Percentiles rank a stretch among this genome's conserved stretches.
Evolutionary conservation across 2,797 vertebrate genomes (phyloP).

Genomic region (Pangasius krempfi): DNA sequence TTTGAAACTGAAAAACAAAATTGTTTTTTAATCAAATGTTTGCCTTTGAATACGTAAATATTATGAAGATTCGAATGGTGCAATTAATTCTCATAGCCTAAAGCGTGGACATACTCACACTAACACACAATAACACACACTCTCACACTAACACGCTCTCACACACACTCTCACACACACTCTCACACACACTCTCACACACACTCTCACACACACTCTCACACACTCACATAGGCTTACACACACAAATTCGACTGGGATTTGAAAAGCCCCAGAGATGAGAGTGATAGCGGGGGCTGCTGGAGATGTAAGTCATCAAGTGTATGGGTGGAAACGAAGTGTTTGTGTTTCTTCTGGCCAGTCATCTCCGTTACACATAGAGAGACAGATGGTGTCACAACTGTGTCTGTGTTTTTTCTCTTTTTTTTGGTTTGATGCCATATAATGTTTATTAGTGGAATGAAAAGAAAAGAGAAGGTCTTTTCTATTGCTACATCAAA

Average conservation of each 20-base stretch:
- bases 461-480: background rate
- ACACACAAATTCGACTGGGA: background rate
- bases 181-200: too few relatives aligned
- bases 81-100: background rate
- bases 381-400: slow-evolving; percentile 17
- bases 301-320: slow-evolving; percentile 23
- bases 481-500: background rate
- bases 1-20: background rate
- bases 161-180: too few relatives aligned
- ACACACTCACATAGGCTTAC: slow-evolving; percentile 3
- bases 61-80: background rate
- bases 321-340: slow-evolving; percentile 29
- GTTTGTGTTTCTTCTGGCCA: slow-evolving; percentile 3
- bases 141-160: too few relatives aligned
- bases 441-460: background rate
- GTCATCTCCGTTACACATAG: background rate
- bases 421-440: background rate
- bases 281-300: slow-evolving; percentile 11
- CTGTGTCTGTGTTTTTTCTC: background rate
- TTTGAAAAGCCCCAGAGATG: slow-evolving; percentile 8
- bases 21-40: background rate
- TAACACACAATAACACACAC: background rate
- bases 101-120: background rate
- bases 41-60: background rate
- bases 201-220: background rate